Percentiles rank a stretch among this genome's conserved stretches.
phyloP scores from a whole-genome alignment of 2,797 vertebrate species.

The Calcarius lapponicus region DNA sequence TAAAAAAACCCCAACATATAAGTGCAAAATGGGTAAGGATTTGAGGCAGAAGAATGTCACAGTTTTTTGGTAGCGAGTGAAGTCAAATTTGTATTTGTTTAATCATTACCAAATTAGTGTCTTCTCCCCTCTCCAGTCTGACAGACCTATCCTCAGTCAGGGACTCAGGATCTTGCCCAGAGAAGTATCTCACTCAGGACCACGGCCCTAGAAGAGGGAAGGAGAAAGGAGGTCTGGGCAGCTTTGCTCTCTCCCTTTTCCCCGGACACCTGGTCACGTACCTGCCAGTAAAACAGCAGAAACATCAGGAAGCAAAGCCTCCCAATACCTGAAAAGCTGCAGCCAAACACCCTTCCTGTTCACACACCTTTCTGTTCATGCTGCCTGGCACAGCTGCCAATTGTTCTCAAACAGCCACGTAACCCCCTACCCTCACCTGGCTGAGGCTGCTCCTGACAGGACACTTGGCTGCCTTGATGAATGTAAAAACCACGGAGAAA shows the following conservation, averaged over 20 bases:
- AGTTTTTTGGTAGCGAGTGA: not conserved
- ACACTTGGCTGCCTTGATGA: not conserved
- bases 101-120: not conserved
- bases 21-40: not conserved
- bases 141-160: not conserved
- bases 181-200: not conserved
- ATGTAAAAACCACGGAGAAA: not conserved
- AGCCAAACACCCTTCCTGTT: not conserved
- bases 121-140: not conserved
- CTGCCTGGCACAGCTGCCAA: not conserved
- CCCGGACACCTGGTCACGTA: not conserved
- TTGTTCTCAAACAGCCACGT: not conserved
- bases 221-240: not conserved
- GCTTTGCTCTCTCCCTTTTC: not conserved
- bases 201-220: not conserved
- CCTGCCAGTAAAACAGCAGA: not conserved
- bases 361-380: not conserved
- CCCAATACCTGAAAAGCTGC: not conserved
- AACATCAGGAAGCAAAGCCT: not conserved
- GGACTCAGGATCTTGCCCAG: not conserved
- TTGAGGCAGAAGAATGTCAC: not conserved
- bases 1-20: not conserved
- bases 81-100: not conserved
- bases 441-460: not conserved
- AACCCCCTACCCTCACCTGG: not conserved